phyloP scores from a whole-genome alignment of 1,140 invertebrate species.

The Onthophagus taurus region DNA sequence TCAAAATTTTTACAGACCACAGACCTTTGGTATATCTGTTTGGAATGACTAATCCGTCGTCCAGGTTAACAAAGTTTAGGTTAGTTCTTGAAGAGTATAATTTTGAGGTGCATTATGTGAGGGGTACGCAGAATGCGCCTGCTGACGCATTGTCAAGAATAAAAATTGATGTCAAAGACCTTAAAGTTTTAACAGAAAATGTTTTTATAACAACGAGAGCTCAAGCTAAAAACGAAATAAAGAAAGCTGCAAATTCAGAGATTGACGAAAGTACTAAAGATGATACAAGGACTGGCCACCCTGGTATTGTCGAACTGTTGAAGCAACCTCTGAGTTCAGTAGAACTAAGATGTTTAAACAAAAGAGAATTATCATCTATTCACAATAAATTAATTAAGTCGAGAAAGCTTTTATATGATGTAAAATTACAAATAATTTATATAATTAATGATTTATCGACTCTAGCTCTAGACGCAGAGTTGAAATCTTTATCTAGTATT shows the following conservation, averaged over 20 bases:
- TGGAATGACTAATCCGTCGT: constrained; percentile 17
- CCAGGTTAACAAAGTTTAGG: constrained; percentile 21
- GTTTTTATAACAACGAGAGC: no score
- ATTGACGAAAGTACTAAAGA: background rate
- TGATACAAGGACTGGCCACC: background rate
- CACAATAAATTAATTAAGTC: background rate
- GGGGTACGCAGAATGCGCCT: constrained; percentile 20
- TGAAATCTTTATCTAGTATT: background rate
- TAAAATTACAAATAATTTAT: constrained; percentile 3
- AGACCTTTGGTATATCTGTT: constrained; percentile 26
- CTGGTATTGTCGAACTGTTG: constrained; percentile 1
- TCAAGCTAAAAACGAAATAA: background rate
- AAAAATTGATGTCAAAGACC: no score
- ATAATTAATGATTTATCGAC: background rate
- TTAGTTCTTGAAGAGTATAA: constrained; percentile 33
- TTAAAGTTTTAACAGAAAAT: no score
- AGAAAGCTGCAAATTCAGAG: background rate
- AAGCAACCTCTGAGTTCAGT: background rate
- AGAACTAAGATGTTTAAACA: background rate
- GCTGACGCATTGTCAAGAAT: constrained; percentile 1
- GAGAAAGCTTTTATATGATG: background rate
- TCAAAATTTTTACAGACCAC: constrained; percentile 40
- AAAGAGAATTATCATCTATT: background rate
- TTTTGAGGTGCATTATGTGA: constrained; percentile 32
- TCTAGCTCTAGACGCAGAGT: background rate